Percentiles rank a stretch among this genome's conserved stretches.
Conservation (phyloP, 2,888 invertebrate species). For the Tenthredo distinguenda region DNA sequence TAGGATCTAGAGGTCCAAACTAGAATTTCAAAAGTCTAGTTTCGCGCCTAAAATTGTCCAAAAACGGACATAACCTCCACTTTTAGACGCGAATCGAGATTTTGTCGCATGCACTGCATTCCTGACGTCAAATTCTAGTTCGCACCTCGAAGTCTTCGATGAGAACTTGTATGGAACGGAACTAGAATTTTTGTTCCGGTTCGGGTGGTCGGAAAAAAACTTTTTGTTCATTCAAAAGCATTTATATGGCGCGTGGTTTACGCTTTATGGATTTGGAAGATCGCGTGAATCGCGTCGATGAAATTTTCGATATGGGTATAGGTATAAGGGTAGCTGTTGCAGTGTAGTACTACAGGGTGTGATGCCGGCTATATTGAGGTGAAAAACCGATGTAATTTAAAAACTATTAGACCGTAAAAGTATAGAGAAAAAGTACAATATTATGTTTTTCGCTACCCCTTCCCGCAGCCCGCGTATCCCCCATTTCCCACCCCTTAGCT, state of each 20-base stretch:
- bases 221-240: neutral
- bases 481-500: conserved; percentile 50
- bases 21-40: no score
- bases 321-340: neutral
- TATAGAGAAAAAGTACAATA: conserved; percentile 64
- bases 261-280: neutral
- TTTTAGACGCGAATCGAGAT: no score
- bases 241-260: neutral
- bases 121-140: no score
- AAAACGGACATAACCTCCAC: no score
- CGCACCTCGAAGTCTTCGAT: no score
- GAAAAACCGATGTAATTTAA: conserved; percentile 57
- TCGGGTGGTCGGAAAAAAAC: no score
- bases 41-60: no score
- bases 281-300: neutral
- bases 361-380: conserved; percentile 20
- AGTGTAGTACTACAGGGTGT: neutral
- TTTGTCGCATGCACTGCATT: no score
- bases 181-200: no score
- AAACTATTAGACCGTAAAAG: conserved; percentile 60
- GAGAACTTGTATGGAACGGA: no score
- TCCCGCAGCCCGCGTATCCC: conserved; percentile 15
- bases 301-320: neutral
- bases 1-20: no score
- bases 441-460: conserved; percentile 56